These are phyloP conservation scores for Typhlomys cinereus DNA, from an alignment of 2,113 vertebrate genomes.

Conservation along the genomic window DNA sequence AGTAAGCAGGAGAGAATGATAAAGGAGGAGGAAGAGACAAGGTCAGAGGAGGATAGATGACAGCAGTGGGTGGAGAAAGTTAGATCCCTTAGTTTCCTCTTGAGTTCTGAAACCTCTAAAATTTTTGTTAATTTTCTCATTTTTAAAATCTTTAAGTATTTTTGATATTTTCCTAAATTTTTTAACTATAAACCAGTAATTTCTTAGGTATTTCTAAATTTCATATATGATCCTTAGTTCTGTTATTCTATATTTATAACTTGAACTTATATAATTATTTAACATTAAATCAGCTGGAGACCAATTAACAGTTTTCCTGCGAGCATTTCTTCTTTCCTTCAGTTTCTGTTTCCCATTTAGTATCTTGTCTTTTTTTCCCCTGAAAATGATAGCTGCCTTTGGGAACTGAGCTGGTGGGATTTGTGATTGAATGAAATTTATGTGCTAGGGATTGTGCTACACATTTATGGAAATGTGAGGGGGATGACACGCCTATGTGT, in stretches of 20 bases:
- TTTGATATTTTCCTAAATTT: neutral
- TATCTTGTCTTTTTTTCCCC: neutral
- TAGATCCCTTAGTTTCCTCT: neutral
- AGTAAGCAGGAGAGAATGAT: neutral
- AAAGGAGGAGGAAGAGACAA: neutral
- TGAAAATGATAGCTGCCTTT: neutral
- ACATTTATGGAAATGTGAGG: neutral
- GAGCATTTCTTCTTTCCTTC: neutral
- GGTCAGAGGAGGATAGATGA: neutral
- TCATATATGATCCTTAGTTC: neutral
- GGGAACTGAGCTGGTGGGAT: neutral
- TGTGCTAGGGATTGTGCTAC: neutral
- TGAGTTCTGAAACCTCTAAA: neutral
- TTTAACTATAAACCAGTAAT: neutral
- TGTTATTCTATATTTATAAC: neutral
- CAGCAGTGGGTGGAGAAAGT: neutral
- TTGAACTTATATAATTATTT: neutral
- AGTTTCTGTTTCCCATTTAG: neutral
- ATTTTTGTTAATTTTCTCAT: no score
- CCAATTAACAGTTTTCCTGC: neutral
- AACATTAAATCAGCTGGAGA: neutral
- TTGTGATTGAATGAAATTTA: neutral
- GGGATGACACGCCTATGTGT: neutral
- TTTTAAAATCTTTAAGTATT: neutral
- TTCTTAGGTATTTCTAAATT: neutral